Evolutionary conservation across 2,113 vertebrate genomes (phyloP), one percentile per base, ranked within the genome.

Genomic region (Rhinogobius similis): DNA sequence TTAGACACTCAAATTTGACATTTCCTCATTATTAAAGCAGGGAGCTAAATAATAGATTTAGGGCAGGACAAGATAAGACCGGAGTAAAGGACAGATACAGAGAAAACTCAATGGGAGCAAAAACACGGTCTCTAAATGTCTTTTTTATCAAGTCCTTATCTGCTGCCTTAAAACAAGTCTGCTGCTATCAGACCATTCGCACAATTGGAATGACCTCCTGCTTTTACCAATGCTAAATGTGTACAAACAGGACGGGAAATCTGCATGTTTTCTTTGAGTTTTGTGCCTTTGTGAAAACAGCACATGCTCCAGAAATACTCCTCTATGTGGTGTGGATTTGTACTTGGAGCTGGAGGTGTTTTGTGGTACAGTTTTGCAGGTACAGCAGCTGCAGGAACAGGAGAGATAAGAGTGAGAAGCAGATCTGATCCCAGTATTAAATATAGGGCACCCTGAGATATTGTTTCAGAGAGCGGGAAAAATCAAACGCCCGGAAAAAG

Each of bases 1-100:
- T 73, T 69, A 73, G 52, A 76, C 79, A 74, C 73, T 71, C 76
- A 74, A 76, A 59, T 26, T 9, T 61, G 65, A 68, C 26, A 21
- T 43, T 11, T 68, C 29, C 46, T 67, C 59, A 29, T 50, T 14
- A 53, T 13, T 18, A 14, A 65, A 65, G 29, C 6, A 43, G 68
- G 63, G 2, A 14, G 20, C 16, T 8, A 74, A 66, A 79, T 14
- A 18, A 39, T 12, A 36, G 9, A 29, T 58, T 41, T 48, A 14
- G 72, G 56, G 63, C 26, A 32, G 68, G 36, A 29, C 27, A n/a
- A 66, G 59, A 48, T 38, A 61, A 61, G 58, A 16, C 44, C 3
- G 1, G 2, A 5, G 56, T 5, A 18, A 18, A 62, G 63, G 56
- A 18, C n/a, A 61, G 41, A 58, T 23, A 32, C 46, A 64, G 36